Base-by-base conservation (phyloP, 2,113 vertebrate genomes). In the Apeltes quadracus region DNA sequence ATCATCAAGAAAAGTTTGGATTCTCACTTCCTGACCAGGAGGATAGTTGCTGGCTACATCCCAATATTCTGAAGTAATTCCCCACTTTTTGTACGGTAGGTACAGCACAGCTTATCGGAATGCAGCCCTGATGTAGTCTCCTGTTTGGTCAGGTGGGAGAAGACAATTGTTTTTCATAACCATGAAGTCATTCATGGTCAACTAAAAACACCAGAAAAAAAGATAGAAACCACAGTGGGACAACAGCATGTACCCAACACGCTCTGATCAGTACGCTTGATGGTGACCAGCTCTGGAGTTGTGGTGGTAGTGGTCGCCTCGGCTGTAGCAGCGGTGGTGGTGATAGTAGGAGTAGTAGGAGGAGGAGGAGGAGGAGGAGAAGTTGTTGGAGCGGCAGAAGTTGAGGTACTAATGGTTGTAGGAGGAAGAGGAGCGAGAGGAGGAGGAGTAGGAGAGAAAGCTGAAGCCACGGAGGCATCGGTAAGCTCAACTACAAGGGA, bases 401-500 rank as follows among this genome's bases (percentile, higher is more conserved):
- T 72, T 23, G 89, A 71, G 38, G 85, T 82, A 74, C 82, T 87
- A 80, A 86, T 89, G 66, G 90, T 86, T 64, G 90, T 87, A 83
- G 90, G 82, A 72, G 90, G 63, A 29, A 83, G 87, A 76, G 90
- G 78, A 83, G 84, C 69, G 8, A 88, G 85, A 84, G 90, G 83
- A 61, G 89, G 70, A 72, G 90, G 75, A 41, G 89, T 85, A 76
- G 92, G 84, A 74, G 89, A 76, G 76, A 93, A 86, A 65, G 90
- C 92, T 85, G 92, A 71, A 78, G 87, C 85, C 72, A 91, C 70
- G 67, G 88, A 61, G 82, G 76, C 88, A 68, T 94, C 89, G 72
- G 90, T 93, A 69, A 89, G 84, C 54, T 93, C 82, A 36, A 93
- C 93, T 91, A 89, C 84, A 92, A 81, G 72, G 89, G 84, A 82